These are phyloP conservation scores for Muscicapa striata DNA, from an alignment of 2,797 vertebrate species.

Conservation along the genomic window DNA sequence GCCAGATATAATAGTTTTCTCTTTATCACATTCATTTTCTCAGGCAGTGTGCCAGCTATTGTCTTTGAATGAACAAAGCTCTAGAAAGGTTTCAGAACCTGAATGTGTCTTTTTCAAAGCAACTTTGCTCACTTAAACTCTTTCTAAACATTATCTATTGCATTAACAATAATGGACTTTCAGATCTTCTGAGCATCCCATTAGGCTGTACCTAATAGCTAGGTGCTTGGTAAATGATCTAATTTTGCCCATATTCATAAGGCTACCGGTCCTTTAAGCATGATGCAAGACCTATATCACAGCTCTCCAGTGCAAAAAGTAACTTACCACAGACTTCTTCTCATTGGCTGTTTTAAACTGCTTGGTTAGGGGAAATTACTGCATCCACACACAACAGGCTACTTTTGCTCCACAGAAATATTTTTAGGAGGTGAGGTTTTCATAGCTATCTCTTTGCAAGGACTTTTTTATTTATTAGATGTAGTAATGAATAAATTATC, in stretches of 20 bases:
- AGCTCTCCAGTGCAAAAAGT: background rate
- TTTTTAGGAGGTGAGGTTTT: background rate
- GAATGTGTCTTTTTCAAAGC: background rate
- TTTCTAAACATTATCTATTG: background rate
- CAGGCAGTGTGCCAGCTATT: slow-evolving; percentile 15
- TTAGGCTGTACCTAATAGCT: background rate
- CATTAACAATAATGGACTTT: background rate
- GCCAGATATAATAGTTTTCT: slow-evolving; percentile 27
- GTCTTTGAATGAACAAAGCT: background rate
- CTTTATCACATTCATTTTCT: slow-evolving; percentile 12
- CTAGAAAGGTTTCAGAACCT: background rate
- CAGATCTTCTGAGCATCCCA: background rate
- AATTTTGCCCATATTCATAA: background rate
- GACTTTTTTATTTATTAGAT: background rate
- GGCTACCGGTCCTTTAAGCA: background rate
- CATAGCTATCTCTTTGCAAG: background rate
- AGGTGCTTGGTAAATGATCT: background rate
- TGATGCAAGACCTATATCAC: background rate
- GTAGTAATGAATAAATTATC: background rate
- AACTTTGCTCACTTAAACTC: background rate
- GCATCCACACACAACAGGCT: background rate
- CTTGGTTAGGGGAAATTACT: background rate
- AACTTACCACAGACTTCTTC: background rate
- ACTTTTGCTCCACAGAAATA: background rate
- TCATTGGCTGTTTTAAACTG: background rate